Percentiles rank a stretch among this genome's conserved stretches.
Conservation (phyloP, 2,113 vertebrate species). For the Psammodynastes pulverulentus region DNA sequence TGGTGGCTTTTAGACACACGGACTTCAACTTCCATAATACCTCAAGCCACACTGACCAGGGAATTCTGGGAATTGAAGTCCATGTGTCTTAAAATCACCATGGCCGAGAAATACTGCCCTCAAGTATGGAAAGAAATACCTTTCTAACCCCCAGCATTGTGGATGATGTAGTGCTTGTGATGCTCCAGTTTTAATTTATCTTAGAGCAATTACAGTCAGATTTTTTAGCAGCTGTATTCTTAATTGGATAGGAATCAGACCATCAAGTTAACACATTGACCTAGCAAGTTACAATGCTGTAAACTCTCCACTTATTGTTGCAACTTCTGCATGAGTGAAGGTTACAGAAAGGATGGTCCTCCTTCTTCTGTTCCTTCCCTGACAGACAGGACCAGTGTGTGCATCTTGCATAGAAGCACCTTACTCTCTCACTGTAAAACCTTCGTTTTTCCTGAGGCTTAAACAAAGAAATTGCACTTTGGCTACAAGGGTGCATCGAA, state of each 20-base stretch:
- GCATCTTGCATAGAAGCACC: neutral
- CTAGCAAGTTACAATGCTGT: neutral
- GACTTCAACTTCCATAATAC: neutral
- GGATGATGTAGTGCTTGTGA: neutral
- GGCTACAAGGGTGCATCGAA: neutral
- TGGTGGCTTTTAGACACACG: neutral
- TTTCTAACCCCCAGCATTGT: neutral
- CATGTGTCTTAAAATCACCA: neutral
- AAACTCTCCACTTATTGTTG: neutral
- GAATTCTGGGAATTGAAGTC: neutral
- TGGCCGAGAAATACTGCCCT: neutral
- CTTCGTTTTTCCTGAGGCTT: slow-evolving; percentile 21
- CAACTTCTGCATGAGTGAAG: neutral
- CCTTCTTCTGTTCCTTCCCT: neutral
- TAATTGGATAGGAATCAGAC: neutral
- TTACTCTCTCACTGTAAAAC: neutral
- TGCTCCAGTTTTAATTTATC: neutral
- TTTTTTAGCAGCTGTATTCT: neutral
- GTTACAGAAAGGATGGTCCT: neutral
- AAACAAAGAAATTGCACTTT: slow-evolving; percentile 8
- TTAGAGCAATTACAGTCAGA: neutral
- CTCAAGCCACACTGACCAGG: neutral
- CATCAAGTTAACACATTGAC: neutral
- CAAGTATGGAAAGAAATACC: neutral
- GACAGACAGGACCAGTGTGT: neutral